These are phyloP conservation scores for Podotricha telesiphe DNA, from an alignment of 2,888 invertebrate species.

Conservation along the genomic window DNA sequence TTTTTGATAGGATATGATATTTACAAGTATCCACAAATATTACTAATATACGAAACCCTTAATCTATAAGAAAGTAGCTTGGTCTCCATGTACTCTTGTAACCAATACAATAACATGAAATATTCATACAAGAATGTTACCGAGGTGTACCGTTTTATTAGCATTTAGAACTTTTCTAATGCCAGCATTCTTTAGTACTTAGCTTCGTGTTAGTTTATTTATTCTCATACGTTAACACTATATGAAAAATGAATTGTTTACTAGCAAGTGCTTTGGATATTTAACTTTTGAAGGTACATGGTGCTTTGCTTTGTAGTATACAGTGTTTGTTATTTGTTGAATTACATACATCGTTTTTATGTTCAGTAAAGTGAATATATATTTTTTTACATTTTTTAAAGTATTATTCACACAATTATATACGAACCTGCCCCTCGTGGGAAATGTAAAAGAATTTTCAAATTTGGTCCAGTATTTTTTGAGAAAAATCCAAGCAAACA, in stretches of 20 bases:
- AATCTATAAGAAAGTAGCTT: background rate
- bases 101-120: conserved; percentile 46
- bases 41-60: conserved; percentile 23
- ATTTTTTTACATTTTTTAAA: no score
- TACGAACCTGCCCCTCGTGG: no score
- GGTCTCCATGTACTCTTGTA: conserved; percentile 38
- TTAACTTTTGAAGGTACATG: background rate
- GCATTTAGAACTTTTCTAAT: conserved; percentile 44
- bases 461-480: no score
- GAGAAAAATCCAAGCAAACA: no score
- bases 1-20: no score
- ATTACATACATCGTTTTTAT: no score
- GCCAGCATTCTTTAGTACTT: conserved; percentile 35
- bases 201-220: conserved; percentile 12
- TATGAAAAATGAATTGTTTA: conserved; percentile 18
- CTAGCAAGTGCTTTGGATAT: background rate
- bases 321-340: no score
- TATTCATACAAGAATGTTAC: conserved; percentile 44
- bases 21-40: no score
- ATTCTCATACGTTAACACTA: conserved; percentile 3
- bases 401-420: no score
- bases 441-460: no score
- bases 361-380: no score
- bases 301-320: no score
- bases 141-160: conserved; percentile 44